A percentile compares a stretch with the other conserved stretches of the same genome.
These are phyloP conservation scores for Poeciliopsis turneri DNA, from an alignment of 2,797 vertebrate genomes.

Conservation along the genomic window DNA sequence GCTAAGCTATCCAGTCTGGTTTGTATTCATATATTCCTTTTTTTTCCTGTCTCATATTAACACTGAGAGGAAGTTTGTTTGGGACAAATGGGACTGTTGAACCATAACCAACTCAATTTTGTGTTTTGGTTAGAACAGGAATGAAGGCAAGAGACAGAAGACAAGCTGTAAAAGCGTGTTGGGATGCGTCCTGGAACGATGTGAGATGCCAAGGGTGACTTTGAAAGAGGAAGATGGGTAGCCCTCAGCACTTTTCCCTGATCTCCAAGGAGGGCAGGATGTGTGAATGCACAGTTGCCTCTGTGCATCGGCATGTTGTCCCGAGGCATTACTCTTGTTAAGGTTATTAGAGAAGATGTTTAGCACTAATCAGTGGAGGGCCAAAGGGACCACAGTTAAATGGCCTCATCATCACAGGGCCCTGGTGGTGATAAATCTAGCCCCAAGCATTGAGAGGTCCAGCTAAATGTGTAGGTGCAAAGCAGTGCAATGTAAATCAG, in stretches of 20 bases:
- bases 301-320: constrained; percentile 67
- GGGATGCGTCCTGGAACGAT: constrained; percentile 51
- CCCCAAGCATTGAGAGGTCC: constrained; percentile 77
- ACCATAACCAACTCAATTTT: constrained; percentile 77
- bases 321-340: constrained; percentile 84
- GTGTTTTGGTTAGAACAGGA: constrained; percentile 19
- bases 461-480: constrained; percentile 33
- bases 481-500: constrained; percentile 18
- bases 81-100: constrained; percentile 60
- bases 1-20: constrained; percentile 20
- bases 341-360: constrained; percentile 87
- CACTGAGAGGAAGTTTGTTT: constrained; percentile 61
- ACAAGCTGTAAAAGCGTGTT: constrained; percentile 18
- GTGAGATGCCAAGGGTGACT: constrained; percentile 75
- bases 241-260: constrained; percentile 69
- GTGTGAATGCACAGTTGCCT: constrained; percentile 14
- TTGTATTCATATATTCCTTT: constrained; percentile 57
- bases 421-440: constrained; percentile 82
- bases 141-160: constrained; percentile 14
- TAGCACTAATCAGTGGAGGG: constrained; percentile 81
- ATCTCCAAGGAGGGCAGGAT: constrained; percentile 65
- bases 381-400: constrained; percentile 82
- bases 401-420: constrained; percentile 81
- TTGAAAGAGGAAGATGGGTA: constrained; percentile 76
- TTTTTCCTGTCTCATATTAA: constrained; percentile 50